Evolutionary conservation across 2,888 invertebrate species (phyloP), one percentile per base, ranked within the genome.

Genomic region (Meloe dianella): DNA sequence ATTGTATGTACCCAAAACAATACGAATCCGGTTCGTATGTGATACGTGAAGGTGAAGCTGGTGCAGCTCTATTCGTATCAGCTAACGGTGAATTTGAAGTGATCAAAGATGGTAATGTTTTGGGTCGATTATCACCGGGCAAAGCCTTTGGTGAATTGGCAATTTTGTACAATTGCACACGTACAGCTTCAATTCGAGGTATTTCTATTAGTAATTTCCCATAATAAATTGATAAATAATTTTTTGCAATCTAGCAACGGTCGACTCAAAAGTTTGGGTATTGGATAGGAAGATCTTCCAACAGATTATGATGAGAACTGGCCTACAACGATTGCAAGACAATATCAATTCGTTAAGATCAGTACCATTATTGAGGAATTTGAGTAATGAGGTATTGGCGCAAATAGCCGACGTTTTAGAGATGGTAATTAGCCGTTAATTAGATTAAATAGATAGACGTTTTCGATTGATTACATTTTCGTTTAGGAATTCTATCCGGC

Each of bases 161-260:
- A n/a, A 88, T 92, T 72, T 84, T 92, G 5, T 92, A 92, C 83
- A 91, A 92, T 81, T 92, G 91, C 80, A 90, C 89, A 12, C 82
- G 90, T 70, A 91, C 90, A 3, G 90, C 90, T 2, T 89, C 89
- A 1, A 89, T 91, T 58, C 81, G 85, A 85, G 89, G 89, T 88
- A 77, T 68, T 29, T 27, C 20, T 32, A n/a, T n/a, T 10, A 20
- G 10, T 27, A 4, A 10, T 17, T 57, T 9, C 38, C 12, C 8
- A 12, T 10, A 54, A 12, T 20, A 24, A 22, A 6, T 29, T n/a
- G 5, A 17, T 32, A 10, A 29, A 9, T 20, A 17, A 30, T 59
- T 17, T n/a, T n/a, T 30, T 60, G 12, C 8, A 17, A 35, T 80
- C 64, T 80, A 91, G 91, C 90, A 29, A 82, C 89, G 60, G 85